Evolutionary conservation across 2,797 vertebrate species (phyloP).

Genomic region (Falco rusticolus): DNA sequence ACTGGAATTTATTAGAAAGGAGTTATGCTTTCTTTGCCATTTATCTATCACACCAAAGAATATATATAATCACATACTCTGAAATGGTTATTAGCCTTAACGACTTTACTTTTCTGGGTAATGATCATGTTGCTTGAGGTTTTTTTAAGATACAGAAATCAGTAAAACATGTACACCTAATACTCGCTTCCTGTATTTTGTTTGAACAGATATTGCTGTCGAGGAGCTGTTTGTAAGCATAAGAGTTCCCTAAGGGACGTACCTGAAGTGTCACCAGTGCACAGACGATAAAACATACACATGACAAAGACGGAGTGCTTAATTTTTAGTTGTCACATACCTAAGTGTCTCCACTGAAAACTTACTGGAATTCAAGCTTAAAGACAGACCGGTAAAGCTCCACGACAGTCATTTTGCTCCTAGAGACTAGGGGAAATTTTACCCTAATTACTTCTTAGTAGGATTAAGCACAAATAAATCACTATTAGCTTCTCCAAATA

Average conservation of each 20-base stretch:
- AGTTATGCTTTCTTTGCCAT: not conserved
- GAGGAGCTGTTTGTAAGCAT: not conserved
- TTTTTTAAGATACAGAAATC: not conserved
- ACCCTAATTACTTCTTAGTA: not conserved
- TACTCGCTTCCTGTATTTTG: not conserved
- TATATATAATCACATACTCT: not conserved
- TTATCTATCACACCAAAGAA: not conserved
- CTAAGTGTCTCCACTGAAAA: not conserved
- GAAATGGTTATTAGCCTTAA: not conserved
- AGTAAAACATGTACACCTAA: not conserved
- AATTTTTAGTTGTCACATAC: not conserved
- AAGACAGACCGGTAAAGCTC: not conserved
- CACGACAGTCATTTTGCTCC: not conserved
- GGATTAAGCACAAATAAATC: conserved; percentile 11
- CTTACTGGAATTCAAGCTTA: not conserved
- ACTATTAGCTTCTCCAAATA: not conserved
- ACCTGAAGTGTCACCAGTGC: not conserved
- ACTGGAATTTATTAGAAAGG: not conserved
- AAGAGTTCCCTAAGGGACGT: not conserved
- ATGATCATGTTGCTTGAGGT: not conserved
- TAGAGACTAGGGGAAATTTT: not conserved
- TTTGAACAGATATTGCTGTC: not conserved
- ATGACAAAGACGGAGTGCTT: not conserved
- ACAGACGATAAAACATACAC: not conserved
- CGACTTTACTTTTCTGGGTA: not conserved